phyloP scores from a whole-genome alignment of 2,888 invertebrate genomes.

The Ectobius pallidus region DNA sequence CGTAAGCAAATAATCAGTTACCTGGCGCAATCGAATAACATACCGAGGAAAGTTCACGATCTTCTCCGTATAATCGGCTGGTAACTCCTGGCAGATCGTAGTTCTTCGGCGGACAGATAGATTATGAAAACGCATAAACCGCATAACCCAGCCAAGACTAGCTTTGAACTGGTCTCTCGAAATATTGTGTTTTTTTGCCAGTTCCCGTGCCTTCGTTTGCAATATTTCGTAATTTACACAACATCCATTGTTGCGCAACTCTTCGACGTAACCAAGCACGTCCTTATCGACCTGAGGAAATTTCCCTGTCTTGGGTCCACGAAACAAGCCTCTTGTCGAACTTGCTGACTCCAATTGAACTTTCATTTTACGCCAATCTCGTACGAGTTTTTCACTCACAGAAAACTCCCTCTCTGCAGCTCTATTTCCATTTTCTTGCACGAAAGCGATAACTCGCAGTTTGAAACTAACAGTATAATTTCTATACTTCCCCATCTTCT shows the following conservation, averaged over 20 bases:
- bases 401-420: too few relatives aligned
- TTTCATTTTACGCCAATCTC: too few relatives aligned
- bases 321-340: neutral
- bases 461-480: too few relatives aligned
- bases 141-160: neutral
- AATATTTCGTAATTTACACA: neutral
- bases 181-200: neutral
- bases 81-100: neutral
- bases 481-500: too few relatives aligned
- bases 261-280: neutral
- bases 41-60: conserved; percentile 2
- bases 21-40: neutral
- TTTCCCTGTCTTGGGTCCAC: neutral
- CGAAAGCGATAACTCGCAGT: neutral
- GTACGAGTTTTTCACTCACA: too few relatives aligned
- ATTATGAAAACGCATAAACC: neutral
- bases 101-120: neutral
- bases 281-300: neutral
- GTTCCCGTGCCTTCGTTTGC: neutral
- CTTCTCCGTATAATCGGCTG: neutral
- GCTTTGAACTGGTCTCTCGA: neutral
- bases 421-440: too few relatives aligned
- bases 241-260: too few relatives aligned
- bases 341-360: neutral
- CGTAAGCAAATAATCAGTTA: neutral